These are phyloP conservation scores for Pseudochromis fuscus DNA, from an alignment of 2,797 vertebrate species.

Conservation along the genomic window DNA sequence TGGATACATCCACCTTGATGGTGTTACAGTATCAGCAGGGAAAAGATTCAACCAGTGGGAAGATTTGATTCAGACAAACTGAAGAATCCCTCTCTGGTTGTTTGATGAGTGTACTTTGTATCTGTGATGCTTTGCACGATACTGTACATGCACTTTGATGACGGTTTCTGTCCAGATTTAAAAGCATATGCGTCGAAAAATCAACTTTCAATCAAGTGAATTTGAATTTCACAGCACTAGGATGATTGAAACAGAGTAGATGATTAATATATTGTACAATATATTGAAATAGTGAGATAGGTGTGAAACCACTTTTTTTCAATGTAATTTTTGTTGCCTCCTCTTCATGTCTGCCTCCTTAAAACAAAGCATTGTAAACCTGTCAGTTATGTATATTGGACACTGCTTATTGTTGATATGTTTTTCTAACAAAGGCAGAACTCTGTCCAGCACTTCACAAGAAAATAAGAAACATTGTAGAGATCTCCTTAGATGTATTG, in stretches of 20 bases:
- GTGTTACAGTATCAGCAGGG: conserved; percentile 31
- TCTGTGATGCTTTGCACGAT: conserved; percentile 12
- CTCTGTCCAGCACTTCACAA: neutral
- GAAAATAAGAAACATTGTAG: neutral
- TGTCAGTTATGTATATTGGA: neutral
- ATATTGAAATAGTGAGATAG: neutral
- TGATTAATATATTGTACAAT: neutral
- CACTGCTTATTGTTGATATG: neutral
- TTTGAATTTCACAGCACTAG: neutral
- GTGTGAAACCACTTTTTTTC: neutral
- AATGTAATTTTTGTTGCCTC: no score
- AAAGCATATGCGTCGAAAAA: neutral
- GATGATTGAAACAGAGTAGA: neutral
- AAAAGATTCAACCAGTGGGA: conserved; percentile 26
- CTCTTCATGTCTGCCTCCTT: neutral
- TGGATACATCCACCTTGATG: conserved; percentile 20
- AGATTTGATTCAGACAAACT: conserved; percentile 22
- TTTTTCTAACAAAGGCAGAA: neutral
- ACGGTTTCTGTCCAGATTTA: conserved; percentile 9
- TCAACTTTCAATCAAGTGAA: neutral
- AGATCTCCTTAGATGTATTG: no score
- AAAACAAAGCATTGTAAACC: neutral
- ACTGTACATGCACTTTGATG: neutral
- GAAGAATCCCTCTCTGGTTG: conserved; percentile 13
- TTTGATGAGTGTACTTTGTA: conserved; percentile 13